Base-by-base conservation (phyloP, 1,140 invertebrate species). In the Tetragnatha versicolor region DNA sequence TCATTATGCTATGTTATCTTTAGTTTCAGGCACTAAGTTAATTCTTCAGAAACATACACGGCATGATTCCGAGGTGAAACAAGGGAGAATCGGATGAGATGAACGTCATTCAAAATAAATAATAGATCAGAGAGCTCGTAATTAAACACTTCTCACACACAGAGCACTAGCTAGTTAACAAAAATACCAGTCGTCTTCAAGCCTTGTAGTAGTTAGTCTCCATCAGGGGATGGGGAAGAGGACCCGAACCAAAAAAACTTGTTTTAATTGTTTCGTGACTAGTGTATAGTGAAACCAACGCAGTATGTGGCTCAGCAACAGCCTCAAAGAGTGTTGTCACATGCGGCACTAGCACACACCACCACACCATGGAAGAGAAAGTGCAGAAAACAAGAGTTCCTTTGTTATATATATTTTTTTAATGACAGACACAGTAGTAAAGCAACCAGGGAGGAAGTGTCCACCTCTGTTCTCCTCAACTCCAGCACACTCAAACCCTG, bases 11-110 rank as follows among this genome's bases (percentile, higher is more conserved):
- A 35, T 51, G 27, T 60, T 73, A 60, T 42, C 53, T 42, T 73
- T n/a, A n/a, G 25, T 49, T 77, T 66, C 47, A 77, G 73, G 73
- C 73, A 77, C 73, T 77, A 77, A 73, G 70, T 47, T n/a, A 61
- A 65, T 77, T 66, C 58, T 66, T 29, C 73, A 66, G 47, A 77
- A 77, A 45, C 45, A 75, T 63, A 42, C 70, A 75, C 70, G 27
- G 27, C 17, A 76, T 61, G 45, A 42, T 66, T 65, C 47, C n/a
- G 58, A 65, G 61, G 9, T 39, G 14, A 17, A 77, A 77, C 22
- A 20, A n/a, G n/a, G n/a, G 33, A 55, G 51, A 68, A 77, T 35
- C 63, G 31, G 51, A 65, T 5, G 17, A 63, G 9, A 33, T 9
- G 39, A 17, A 20, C 33, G 66, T 39, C 35, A 7, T 53, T 53